These are phyloP conservation scores for Cherax destructor DNA, from an alignment of 1,140 invertebrate genomes.

Conservation along the genomic window DNA sequence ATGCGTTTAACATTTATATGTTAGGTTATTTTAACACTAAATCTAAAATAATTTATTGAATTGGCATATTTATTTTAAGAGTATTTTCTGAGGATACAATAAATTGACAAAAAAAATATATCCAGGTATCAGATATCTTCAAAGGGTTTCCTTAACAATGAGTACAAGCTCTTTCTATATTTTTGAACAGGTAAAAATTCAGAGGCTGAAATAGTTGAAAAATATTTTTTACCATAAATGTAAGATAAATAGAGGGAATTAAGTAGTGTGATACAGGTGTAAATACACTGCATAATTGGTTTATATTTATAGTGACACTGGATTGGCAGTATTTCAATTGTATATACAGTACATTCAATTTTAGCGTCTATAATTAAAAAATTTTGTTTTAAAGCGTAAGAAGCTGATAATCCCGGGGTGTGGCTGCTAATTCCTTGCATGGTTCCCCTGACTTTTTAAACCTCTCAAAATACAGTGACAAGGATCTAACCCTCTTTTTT, in stretches of 20 bases:
- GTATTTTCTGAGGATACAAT: background rate
- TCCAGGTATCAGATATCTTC: constrained; percentile 10
- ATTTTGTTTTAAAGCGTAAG: background rate
- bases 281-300: constrained; percentile 4
- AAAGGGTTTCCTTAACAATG: background rate
- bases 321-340: background rate
- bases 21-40: constrained; percentile 14
- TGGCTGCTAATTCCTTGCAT: background rate
- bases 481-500: background rate
- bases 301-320: background rate
- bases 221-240: constrained; percentile 12
- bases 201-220: background rate
- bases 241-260: background rate
- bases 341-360: background rate
- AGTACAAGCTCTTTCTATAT: background rate
- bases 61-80: constrained; percentile 40
- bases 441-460: background rate
- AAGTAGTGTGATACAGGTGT: background rate
- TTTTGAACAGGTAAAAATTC: background rate
- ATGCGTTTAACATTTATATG: background rate
- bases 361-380: background rate
- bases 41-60: constrained; percentile 41
- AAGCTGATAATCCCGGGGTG: background rate
- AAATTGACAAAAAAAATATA: background rate
- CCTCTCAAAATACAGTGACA: background rate